Percentiles rank a stretch among this genome's conserved stretches.
These are phyloP conservation scores for Aphodius sticticus DNA, from an alignment of 2,888 invertebrate species.

Conservation along the genomic window DNA sequence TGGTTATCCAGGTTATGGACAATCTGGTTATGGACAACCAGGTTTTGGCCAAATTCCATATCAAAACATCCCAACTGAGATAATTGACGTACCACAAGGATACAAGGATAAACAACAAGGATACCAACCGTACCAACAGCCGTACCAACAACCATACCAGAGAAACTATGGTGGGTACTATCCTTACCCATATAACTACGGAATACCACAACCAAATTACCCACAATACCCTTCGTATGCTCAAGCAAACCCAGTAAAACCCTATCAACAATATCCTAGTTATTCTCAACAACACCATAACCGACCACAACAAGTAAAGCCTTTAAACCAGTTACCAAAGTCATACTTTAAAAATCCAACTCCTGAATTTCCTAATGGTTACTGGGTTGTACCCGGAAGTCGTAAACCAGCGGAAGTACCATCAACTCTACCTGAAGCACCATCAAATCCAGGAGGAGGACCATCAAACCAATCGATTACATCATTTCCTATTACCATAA, in stretches of 20 bases:
- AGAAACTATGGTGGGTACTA: slow-evolving; percentile 12
- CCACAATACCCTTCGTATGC: neutral
- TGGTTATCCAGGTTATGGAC: neutral
- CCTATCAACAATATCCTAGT: neutral
- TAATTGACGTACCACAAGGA: slow-evolving; percentile 6
- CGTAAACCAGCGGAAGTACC: neutral
- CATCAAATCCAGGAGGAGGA: neutral
- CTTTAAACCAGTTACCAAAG: slow-evolving; percentile 6
- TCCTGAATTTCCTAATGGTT: slow-evolving; percentile 18
- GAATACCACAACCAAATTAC: slow-evolving; percentile 5
- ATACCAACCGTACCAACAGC: neutral
- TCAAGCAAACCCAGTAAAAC: slow-evolving; percentile 16
- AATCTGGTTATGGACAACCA: neutral
- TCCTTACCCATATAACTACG: slow-evolving; percentile 17
- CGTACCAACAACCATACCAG: neutral
- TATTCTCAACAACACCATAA: neutral
- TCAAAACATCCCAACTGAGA: slow-evolving; percentile 17
- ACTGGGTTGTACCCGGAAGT: slow-evolving; percentile 17
- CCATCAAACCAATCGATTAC: neutral
- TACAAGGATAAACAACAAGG: neutral
- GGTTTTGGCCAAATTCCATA: slow-evolving; percentile 9
- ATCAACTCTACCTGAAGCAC: neutral
- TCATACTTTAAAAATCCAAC: slow-evolving; percentile 11
- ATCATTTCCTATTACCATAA: neutral
- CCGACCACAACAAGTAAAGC: neutral